Evolutionary conservation across 2,888 invertebrate genomes (phyloP).

Genomic region (Glyphotaelius pellucidus): DNA sequence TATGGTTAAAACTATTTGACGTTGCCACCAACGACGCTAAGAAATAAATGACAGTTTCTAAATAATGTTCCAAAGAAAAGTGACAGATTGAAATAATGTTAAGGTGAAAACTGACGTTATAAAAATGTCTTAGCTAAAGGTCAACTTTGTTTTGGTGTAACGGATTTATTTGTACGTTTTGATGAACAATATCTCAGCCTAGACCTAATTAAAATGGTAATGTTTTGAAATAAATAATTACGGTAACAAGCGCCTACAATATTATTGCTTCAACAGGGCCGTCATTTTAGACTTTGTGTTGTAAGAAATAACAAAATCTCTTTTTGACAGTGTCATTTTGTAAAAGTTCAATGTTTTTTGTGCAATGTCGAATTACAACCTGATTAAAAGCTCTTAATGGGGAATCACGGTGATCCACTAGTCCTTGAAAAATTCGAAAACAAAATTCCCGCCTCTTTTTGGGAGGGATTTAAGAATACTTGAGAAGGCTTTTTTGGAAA

Average conservation of each 20-base stretch:
- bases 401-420: too few relatives aligned
- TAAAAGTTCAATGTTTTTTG: too few relatives aligned
- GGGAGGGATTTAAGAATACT: too few relatives aligned
- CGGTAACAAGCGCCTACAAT: neutral
- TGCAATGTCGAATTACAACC: too few relatives aligned
- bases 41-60: neutral
- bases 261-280: neutral
- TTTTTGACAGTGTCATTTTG: neutral
- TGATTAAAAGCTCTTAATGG: too few relatives aligned
- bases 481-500: too few relatives aligned
- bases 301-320: too few relatives aligned
- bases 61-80: neutral
- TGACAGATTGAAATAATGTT: neutral
- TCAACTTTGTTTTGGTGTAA: neutral
- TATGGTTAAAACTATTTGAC: neutral
- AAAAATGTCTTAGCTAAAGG: neutral
- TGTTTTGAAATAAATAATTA: neutral
- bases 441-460: too few relatives aligned
- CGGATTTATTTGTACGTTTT: neutral
- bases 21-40: neutral
- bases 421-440: too few relatives aligned
- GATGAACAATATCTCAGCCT: neutral
- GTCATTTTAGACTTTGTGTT: neutral
- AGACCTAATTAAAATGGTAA: neutral
- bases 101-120: neutral